A percentile compares a stretch with the other conserved stretches of the same genome.
Conservation (phyloP, 2,888 invertebrate genomes). For the Coelinius sp. region DNA sequence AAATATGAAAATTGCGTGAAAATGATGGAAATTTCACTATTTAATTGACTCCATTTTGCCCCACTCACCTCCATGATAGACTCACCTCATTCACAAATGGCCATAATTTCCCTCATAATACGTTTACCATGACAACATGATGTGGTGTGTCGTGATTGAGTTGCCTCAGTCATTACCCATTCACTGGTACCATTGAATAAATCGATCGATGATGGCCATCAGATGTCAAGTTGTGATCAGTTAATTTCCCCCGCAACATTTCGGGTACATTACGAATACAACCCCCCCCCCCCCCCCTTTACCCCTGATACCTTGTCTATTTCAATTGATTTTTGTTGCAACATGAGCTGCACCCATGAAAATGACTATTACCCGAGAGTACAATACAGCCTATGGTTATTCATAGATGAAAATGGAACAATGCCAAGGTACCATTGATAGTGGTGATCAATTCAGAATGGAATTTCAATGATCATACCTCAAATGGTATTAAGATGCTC, state of each 20-base stretch:
- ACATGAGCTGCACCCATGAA: neutral
- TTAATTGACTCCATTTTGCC: no score
- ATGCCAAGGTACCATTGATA: conserved; percentile 5
- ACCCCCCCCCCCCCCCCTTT: neutral
- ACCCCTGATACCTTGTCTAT: neutral
- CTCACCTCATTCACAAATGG: neutral
- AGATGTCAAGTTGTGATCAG: conserved; percentile 32
- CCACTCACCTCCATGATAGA: neutral
- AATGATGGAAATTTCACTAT: no score
- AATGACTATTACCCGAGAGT: conserved; percentile 1
- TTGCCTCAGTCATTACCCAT: conserved; percentile 17
- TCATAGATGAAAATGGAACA: conserved; percentile 20
- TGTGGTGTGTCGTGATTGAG: conserved; percentile 20
- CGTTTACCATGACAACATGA: neutral
- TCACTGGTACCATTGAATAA: conserved; percentile 18
- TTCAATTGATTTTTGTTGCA: neutral
- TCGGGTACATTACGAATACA: neutral
- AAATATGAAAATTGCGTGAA: no score
- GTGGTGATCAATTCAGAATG: conserved; percentile 15
- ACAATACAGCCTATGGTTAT: conserved; percentile 22
- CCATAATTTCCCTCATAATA: conserved; percentile 11
- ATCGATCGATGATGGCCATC: conserved; percentile 38
- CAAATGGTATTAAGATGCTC: conserved; percentile 14
- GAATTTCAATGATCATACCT: conserved; percentile 12
- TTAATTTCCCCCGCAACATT: conserved; percentile 34